These are phyloP conservation scores for Aptenodytes patagonicus DNA, from an alignment of 2,113 vertebrate genomes.

Conservation along the genomic window DNA sequence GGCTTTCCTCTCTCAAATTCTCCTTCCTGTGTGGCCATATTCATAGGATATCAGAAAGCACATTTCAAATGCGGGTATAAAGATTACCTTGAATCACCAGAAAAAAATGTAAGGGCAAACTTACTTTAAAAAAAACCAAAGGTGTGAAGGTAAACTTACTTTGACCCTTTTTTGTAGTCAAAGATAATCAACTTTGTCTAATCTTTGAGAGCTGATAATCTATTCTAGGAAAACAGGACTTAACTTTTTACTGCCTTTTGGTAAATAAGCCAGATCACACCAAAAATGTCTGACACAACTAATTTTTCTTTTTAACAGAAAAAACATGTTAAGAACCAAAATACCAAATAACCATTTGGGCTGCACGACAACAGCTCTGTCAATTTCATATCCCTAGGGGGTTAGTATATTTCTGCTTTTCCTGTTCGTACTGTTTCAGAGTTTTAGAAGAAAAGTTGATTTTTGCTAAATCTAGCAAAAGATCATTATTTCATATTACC, in stretches of 20 bases:
- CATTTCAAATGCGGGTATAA: not conserved
- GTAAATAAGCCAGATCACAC: not conserved
- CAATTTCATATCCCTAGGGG: not conserved
- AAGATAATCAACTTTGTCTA: not conserved
- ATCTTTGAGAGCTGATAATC: not conserved
- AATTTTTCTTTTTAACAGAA: not conserved
- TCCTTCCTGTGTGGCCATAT: not conserved
- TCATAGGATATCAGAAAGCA: not conserved
- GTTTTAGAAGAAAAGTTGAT: not conserved
- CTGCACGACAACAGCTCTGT: not conserved
- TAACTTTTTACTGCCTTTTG: not conserved
- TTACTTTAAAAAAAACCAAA: not conserved
- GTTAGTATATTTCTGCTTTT: not conserved
- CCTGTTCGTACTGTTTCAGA: not conserved
- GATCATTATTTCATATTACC: not conserved
- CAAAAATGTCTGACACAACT: not conserved
- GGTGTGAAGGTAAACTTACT: not conserved
- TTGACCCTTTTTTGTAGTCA: not conserved
- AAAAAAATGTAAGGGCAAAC: not conserved
- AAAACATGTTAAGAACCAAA: not conserved
- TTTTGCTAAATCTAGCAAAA: not conserved
- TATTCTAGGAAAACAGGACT: not conserved
- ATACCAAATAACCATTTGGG: not conserved
- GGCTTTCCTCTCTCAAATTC: not conserved
- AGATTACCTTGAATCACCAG: not conserved